A percentile compares a stretch with the other conserved stretches of the same genome.
Conservation (phyloP, 92 coral and sea anemone genomes). For the Epizoanthus rinbou region DNA sequence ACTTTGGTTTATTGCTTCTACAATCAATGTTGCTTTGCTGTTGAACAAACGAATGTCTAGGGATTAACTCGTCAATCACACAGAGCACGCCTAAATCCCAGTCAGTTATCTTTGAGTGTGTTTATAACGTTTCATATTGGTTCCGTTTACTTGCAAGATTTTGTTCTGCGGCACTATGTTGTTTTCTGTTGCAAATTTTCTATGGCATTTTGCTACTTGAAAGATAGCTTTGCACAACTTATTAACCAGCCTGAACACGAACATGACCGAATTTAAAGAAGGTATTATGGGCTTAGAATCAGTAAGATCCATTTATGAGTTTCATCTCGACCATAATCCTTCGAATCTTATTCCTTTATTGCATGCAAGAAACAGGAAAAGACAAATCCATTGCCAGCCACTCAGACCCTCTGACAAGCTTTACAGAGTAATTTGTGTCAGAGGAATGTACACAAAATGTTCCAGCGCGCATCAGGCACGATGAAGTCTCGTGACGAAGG, state of each 20-base stretch:
- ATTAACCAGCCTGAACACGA: conserved; percentile 31
- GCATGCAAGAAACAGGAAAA: conserved; percentile 76
- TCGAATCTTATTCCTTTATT: conserved; percentile 48
- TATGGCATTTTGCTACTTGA: not conserved
- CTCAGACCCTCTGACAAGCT: conserved; percentile 43
- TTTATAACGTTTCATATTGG: conserved; percentile 10
- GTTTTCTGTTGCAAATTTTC: not conserved
- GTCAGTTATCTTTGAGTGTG: not conserved
- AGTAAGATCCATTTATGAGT: conserved; percentile 72
- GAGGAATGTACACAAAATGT: conserved; percentile 43
- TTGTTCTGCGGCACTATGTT: not conserved
- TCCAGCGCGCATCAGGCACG: conserved; percentile 30
- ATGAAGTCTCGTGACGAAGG: conserved; percentile 10
- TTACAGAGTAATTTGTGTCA: conserved; percentile 32
- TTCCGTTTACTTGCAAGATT: conserved; percentile 13
- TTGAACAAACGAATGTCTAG: conserved; percentile 41
- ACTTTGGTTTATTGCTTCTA: conserved; percentile 36
- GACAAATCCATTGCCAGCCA: conserved; percentile 58
- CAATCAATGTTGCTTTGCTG: conserved; percentile 9
- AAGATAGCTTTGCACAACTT: not conserved
- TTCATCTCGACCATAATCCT: conserved; percentile 73
- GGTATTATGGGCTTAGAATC: conserved; percentile 64
- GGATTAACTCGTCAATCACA: conserved; percentile 85
- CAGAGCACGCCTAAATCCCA: conserved; percentile 11
- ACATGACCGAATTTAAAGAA: conserved; percentile 40